A percentile compares a stretch with the other conserved stretches of the same genome.
These are phyloP conservation scores for Notodonta dromedarius DNA, from an alignment of 2,888 invertebrate species.

Conservation along the genomic window DNA sequence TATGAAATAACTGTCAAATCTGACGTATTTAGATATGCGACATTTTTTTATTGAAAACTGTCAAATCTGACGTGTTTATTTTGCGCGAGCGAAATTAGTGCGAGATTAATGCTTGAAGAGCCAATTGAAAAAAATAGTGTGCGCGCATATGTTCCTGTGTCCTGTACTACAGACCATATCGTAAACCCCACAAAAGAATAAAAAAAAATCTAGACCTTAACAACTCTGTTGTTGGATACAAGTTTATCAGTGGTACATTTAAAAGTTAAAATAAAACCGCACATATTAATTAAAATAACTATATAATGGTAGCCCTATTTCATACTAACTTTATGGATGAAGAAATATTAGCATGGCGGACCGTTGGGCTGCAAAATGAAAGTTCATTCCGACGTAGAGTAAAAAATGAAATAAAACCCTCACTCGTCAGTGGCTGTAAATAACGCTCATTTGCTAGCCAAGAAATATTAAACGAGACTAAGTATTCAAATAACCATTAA, in stretches of 20 bases:
- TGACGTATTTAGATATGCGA: too few relatives aligned
- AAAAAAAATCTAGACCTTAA: too few relatives aligned
- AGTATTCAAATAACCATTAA: slow-evolving; percentile 22
- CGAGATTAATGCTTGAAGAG: too few relatives aligned
- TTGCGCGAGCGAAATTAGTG: too few relatives aligned
- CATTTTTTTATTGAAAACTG: too few relatives aligned
- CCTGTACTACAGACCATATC: too few relatives aligned
- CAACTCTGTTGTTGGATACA: too few relatives aligned
- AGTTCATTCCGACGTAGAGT: slow-evolving; percentile 3
- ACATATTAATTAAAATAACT: not conserved
- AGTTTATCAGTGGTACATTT: not conserved
- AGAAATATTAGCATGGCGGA: not conserved
- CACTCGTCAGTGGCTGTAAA: slow-evolving; percentile 19
- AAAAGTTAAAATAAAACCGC: not conserved
- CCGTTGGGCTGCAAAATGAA: not conserved
- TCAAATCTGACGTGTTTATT: too few relatives aligned
- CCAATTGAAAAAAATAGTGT: too few relatives aligned
- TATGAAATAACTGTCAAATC: too few relatives aligned
- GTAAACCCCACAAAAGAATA: too few relatives aligned
- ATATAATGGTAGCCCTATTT: not conserved
- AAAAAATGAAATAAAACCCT: slow-evolving; percentile 7
- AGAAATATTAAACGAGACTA: slow-evolving; percentile 24
- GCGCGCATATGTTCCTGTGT: too few relatives aligned
- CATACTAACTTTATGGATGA: not conserved
- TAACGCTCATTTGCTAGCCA: slow-evolving; percentile 21